phyloP scores from a whole-genome alignment of 53 echinoderm and acorn worm genomes.

The Temnopleurus reevesii region DNA sequence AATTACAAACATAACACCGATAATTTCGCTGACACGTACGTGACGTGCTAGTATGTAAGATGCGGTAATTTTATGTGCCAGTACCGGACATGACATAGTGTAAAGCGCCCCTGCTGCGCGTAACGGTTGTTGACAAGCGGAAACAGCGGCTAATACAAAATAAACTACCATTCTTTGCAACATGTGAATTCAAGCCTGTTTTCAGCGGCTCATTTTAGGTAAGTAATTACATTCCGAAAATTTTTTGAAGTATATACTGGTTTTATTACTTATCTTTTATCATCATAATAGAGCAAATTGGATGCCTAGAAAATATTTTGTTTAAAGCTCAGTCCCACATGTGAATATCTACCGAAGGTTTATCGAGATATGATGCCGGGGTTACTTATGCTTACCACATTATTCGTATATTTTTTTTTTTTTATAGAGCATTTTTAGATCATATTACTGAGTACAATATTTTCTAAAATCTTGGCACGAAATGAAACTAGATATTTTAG shows the following conservation, averaged over 20 bases:
- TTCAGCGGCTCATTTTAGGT: neutral
- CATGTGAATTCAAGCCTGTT: neutral
- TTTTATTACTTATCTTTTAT: neutral
- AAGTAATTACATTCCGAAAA: neutral
- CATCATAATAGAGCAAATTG: neutral
- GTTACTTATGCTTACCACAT: no score
- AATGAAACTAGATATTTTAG: no score
- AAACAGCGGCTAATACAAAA: constrained; percentile 5
- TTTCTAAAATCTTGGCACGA: no score
- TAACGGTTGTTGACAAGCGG: neutral
- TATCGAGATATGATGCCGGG: no score
- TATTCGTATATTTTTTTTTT: no score
- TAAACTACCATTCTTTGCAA: neutral
- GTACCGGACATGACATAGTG: no score
- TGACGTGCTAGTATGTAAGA: no score
- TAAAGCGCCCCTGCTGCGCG: neutral
- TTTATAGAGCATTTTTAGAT: no score
- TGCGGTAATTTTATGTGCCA: no score
- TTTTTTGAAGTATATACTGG: neutral
- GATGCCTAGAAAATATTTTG: neutral
- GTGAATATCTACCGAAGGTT: neutral
- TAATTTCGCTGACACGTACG: no score
- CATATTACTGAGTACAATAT: no score
- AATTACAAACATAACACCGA: no score
- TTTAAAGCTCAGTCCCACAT: neutral